Percentiles rank a stretch among this genome's conserved stretches.
These are phyloP conservation scores for Peromyscus maniculatus DNA, from an alignment of 2,113 vertebrate species.

Conservation along the genomic window DNA sequence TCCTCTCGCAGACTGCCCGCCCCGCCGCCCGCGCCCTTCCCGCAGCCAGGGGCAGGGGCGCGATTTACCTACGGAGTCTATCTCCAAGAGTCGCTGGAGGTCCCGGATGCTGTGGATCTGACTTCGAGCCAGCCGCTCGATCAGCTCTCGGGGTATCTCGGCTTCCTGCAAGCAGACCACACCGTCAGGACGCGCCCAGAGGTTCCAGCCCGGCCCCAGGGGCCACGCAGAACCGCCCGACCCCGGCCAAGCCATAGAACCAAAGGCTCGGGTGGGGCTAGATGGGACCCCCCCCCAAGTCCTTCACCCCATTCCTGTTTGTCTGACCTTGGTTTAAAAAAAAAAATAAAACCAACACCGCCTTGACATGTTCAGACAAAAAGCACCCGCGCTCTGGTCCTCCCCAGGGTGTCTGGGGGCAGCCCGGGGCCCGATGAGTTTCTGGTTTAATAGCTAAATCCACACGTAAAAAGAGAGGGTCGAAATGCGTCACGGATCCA, in stretches of 20 bases:
- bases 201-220: neutral
- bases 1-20: neutral
- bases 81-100: slow-evolving; percentile 98
- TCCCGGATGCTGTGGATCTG: slow-evolving; percentile 99
- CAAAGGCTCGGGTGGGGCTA: neutral
- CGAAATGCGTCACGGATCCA: slow-evolving; percentile 81
- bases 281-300: neutral
- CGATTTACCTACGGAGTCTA: slow-evolving; percentile 99
- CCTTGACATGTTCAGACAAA: slow-evolving; percentile 10
- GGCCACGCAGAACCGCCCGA: neutral
- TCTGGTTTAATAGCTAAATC: slow-evolving; percentile 59
- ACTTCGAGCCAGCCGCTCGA: slow-evolving; percentile 96
- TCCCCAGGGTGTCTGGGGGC: slow-evolving; percentile 16
- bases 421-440: neutral
- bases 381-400: neutral
- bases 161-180: slow-evolving; percentile 91
- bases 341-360: neutral
- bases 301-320: neutral
- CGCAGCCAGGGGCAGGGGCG: slow-evolving; percentile 86
- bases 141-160: slow-evolving; percentile 96
- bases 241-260: neutral
- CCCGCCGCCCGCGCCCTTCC: slow-evolving; percentile 48
- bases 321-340: neutral
- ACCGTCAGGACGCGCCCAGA: slow-evolving; percentile 60
- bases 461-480: slow-evolving; percentile 62